Percentiles rank a stretch among this genome's conserved stretches.
phyloP scores from a whole-genome alignment of 2,797 vertebrate genomes.

The Chaetophractus vellerosus region DNA sequence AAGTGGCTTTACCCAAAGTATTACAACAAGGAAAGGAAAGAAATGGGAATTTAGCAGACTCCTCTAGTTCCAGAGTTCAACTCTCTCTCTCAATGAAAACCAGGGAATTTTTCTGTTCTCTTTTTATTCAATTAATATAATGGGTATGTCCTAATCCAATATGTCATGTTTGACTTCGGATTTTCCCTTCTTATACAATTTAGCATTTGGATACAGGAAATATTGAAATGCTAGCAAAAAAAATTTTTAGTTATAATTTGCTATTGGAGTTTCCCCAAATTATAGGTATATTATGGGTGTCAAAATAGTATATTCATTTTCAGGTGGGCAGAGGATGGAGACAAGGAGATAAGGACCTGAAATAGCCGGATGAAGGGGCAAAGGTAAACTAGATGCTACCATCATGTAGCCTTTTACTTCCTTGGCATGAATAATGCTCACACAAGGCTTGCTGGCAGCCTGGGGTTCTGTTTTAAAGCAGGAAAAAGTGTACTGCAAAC shows the following conservation, averaged over 20 bases:
- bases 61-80: not conserved
- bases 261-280: not conserved
- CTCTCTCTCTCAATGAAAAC: not conserved
- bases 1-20: not conserved
- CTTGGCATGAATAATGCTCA: not conserved
- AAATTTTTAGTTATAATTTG: not conserved
- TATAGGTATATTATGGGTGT: not conserved
- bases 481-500: slow-evolving; percentile 70
- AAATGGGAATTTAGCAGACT: not conserved
- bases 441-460: slow-evolving; percentile 65
- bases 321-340: not conserved
- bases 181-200: not conserved
- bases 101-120: not conserved
- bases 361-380: not conserved
- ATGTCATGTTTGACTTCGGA: not conserved
- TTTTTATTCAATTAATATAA: not conserved
- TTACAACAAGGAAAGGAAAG: not conserved
- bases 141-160: not conserved
- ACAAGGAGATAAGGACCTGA: not conserved
- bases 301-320: not conserved
- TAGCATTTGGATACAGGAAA: not conserved
- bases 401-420: slow-evolving; percentile 54
- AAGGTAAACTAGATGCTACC: not conserved
- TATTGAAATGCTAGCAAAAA: not conserved
- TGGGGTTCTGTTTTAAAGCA: slow-evolving; percentile 65